Evolutionary conservation across 2,113 vertebrate genomes (phyloP), one percentile per base, ranked within the genome.

Genomic region (Vulpes lagopus): DNA sequence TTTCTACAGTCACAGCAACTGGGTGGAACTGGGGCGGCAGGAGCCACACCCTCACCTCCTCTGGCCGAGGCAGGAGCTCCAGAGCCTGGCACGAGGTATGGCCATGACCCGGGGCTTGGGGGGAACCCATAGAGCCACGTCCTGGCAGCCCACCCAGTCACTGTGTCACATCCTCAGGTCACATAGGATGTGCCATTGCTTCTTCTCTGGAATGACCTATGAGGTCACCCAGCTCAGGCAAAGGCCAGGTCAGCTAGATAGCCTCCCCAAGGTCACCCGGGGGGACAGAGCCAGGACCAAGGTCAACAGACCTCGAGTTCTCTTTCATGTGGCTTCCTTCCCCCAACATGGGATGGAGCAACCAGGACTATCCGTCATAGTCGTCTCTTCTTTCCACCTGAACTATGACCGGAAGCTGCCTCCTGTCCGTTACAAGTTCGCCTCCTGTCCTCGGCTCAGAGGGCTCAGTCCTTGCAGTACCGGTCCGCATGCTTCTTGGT

Each of bases 1-100:
- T 98, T 99, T 99, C 98, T 99, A 99, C 94, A 99, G 99, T 95
- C 99, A 99, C 97, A 99, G 99, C 97, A 99, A 99, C 98, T 99
- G 99, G 99, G 99, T 99, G 51, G 99, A 99, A 97, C 98, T 99
- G 98, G 99, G 99, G 43, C 94, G 98, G 91, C 97, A 16, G 49
- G 95, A 96, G 19, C 97, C 99, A 80, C 99, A 99, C 95, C 99
- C 98, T 74, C 98, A 99, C 94, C 98, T 99, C 89, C 98, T 99
- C 88, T 98, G 99, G 67, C 98, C 99, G 2, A 97, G 98, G 32
- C 98, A 97, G 65, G 98, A 99, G 9, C 98, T 99, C 49, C 25
- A 97, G 81, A 98, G 98, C 84, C 97, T 99, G 78, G 99, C 99
- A 53, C 96, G 98, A 98, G 99, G 99, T 99, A 97, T 38, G 2